These are phyloP conservation scores for Cottoperca gobio DNA, from an alignment of 2,797 vertebrate genomes.

Conservation along the genomic window DNA sequence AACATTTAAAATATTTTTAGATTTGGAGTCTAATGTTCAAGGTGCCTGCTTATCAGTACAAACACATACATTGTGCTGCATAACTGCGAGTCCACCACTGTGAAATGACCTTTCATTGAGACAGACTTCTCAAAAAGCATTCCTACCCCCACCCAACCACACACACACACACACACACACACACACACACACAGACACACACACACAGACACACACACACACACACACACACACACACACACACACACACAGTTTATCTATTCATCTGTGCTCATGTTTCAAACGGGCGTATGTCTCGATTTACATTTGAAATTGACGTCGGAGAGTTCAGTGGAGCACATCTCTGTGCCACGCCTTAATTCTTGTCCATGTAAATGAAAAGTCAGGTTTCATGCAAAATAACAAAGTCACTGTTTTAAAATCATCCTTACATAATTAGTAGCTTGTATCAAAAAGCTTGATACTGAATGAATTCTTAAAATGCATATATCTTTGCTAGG, in stretches of 20 bases:
- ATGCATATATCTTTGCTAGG: neutral
- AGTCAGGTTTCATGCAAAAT: neutral
- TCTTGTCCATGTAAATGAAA: neutral
- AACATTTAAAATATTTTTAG: slow-evolving; percentile 29
- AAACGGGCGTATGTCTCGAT: slow-evolving; percentile 3
- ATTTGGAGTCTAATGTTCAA: slow-evolving; percentile 27
- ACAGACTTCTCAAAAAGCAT: slow-evolving; percentile 20
- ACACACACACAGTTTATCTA: slow-evolving; percentile 5
- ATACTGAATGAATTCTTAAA: neutral
- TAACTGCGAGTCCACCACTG: slow-evolving; percentile 10
- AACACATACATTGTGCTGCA: slow-evolving; percentile 1
- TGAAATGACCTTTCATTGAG: slow-evolving; percentile 27
- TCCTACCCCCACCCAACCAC: slow-evolving; percentile 16
- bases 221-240: no score
- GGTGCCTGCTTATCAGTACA: slow-evolving; percentile 24
- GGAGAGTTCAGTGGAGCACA: neutral
- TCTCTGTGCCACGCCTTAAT: neutral
- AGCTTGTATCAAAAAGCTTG: neutral
- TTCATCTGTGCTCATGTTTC: slow-evolving; percentile 22
- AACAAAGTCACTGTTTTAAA: neutral
- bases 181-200: neutral
- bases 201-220: neutral
- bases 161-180: neutral
- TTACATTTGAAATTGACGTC: slow-evolving; percentile 6
- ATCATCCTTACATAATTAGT: neutral